Base-by-base conservation (phyloP, 2,888 invertebrate genomes). In the Chelonus formosanus region DNA sequence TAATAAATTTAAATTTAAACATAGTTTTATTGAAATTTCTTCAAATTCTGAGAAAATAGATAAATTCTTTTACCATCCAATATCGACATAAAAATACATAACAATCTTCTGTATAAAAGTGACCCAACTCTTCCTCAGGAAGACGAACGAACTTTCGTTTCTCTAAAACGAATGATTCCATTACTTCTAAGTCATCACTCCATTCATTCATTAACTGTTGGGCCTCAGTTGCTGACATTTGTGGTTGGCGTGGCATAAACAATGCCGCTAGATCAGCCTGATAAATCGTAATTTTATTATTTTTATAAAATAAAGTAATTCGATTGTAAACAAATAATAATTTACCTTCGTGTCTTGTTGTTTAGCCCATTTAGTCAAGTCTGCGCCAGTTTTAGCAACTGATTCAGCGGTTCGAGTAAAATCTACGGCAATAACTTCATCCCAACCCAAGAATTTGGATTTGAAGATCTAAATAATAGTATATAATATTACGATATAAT, bases 1-100 rank as follows among this genome's bases (percentile, higher is more conserved):
- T 20, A 20, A 20, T 20, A 20, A 20, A 20, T 1, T 20, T 20
- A 20, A 2, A 20, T 20, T 20, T 20, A 20, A 20, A 20, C 1
- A 20, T 20, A 20, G 20, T 20, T 20, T 20, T 20, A 20, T 20
- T 20, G 20, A 20, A 20, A 20, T 20, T 20, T 20, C 84, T 84
- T 48, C n/a, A 61, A 52, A 32, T 31, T 32, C 3, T 53, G 20
- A 8, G 7, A 44, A 7, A 40, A 32, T 52, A 36, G 43, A 3
- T n/a, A 84, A 20, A 20, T 20, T 20, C 20, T 20, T 20, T 82
- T 74, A 85, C 86, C 70, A 96, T 90, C 89, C 97, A 95, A 84
- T 99, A 99, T 76, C 97, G 91, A 81, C 98, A 99, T 8, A 99
- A 87, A 85, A 98, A 98, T 56, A 99, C 98, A 80, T 99, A 99